Conservation (phyloP, 2,888 invertebrate genomes). For the Disparrhopalites patrizii region DNA sequence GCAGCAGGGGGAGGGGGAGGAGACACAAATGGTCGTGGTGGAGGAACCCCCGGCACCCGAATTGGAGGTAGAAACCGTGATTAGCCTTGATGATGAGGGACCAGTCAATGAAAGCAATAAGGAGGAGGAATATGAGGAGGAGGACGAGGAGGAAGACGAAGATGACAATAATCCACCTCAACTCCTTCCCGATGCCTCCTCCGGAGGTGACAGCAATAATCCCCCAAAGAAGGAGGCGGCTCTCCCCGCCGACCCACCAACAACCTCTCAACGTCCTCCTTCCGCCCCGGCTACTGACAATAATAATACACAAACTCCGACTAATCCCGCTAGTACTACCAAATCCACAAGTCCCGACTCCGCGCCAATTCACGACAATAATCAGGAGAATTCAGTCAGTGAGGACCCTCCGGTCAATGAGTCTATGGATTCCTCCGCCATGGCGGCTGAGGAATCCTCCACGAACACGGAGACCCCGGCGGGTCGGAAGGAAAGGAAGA, state of each 20-base stretch:
- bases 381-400: background rate
- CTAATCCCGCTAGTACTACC: no score
- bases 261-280: background rate
- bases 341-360: no score
- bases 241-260: background rate
- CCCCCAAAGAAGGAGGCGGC: no score
- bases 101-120: background rate
- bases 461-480: background rate
- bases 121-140: background rate
- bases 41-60: background rate
- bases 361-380: background rate
- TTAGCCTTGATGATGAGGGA: background rate
- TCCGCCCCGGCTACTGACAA: no score
- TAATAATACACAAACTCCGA: no score
- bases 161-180: background rate
- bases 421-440: background rate
- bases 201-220: no score
- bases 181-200: no score
- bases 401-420: background rate
- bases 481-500: conserved; percentile 6
- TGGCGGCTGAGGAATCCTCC: background rate
- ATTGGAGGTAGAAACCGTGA: background rate
- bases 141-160: background rate
- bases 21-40: background rate
- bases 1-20: background rate